phyloP scores from a whole-genome alignment of 2,888 invertebrate species.

The Heliconius aoede region DNA sequence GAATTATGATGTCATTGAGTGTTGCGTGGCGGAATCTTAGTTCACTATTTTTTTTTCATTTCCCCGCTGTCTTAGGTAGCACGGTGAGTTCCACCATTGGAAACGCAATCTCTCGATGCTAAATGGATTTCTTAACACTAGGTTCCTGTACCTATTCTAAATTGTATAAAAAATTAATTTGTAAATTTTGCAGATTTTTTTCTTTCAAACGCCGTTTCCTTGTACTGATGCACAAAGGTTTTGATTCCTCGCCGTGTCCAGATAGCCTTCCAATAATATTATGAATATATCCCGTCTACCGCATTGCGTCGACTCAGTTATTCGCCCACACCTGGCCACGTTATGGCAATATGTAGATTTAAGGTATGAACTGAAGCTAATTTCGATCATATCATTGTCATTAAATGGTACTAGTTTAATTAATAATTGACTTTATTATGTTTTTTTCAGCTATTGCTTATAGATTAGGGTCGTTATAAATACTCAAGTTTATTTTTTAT shows the following conservation, averaged over 20 bases:
- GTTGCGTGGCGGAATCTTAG: too few species aligned
- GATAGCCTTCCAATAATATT: constrained; percentile 64
- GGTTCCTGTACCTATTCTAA: neutral
- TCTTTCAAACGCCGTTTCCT: constrained; percentile 4
- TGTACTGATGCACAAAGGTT: constrained; percentile 37
- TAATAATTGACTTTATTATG: too few species aligned
- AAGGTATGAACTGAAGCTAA: constrained; percentile 53
- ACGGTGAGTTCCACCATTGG: neutral
- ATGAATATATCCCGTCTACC: constrained; percentile 76
- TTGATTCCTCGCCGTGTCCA: constrained; percentile 47
- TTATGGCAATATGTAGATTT: constrained; percentile 66
- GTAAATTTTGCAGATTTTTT: neutral
- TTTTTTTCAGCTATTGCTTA: too few species aligned
- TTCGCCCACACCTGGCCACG: constrained; percentile 77
- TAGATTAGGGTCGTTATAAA: too few species aligned
- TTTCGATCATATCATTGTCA: neutral
- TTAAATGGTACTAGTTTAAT: too few species aligned
- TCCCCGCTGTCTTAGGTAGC: too few species aligned
- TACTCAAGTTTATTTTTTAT: too few species aligned
- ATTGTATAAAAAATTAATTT: neutral
- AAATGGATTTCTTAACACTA: neutral
- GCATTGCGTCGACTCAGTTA: constrained; percentile 81
- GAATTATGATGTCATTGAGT: too few species aligned
- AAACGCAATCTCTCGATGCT: neutral
- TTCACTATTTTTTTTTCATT: too few species aligned